Percentiles rank a stretch among this genome's conserved stretches.
Conservation (phyloP, 2,797 vertebrate genomes). For the Galagoides demidoff region DNA sequence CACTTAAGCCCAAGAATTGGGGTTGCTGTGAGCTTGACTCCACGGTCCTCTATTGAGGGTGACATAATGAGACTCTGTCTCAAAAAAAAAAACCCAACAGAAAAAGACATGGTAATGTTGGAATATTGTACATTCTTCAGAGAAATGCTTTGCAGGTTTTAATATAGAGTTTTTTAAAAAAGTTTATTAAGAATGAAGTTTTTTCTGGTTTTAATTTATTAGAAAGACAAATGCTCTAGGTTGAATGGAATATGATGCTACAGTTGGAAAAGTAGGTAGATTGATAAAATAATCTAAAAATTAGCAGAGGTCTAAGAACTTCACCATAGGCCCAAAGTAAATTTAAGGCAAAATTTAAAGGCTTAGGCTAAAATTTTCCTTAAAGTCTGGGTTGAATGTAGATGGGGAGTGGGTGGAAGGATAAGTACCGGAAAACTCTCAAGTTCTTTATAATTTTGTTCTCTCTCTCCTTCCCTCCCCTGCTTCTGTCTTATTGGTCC, state of each 20-base stretch:
- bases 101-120: neutral
- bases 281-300: conserved; percentile 17
- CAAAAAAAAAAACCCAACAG: no score
- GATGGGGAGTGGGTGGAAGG: neutral
- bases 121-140: neutral
- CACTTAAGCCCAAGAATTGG: no score
- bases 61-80: no score
- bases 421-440: neutral
- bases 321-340: neutral
- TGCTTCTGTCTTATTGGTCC: neutral
- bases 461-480: neutral
- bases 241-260: neutral
- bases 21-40: no score
- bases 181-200: neutral
- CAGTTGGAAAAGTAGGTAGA: neutral
- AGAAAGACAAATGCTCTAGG: neutral
- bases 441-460: neutral
- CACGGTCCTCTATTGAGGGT: no score
- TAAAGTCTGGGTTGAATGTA: neutral
- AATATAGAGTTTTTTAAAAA: neutral
- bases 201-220: neutral
- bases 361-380: neutral
- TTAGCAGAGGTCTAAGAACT: neutral
- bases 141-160: neutral
- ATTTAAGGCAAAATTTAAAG: neutral